Evolutionary conservation across 2,113 vertebrate species (phyloP).

Genomic region (Carassius gibelio): DNA sequence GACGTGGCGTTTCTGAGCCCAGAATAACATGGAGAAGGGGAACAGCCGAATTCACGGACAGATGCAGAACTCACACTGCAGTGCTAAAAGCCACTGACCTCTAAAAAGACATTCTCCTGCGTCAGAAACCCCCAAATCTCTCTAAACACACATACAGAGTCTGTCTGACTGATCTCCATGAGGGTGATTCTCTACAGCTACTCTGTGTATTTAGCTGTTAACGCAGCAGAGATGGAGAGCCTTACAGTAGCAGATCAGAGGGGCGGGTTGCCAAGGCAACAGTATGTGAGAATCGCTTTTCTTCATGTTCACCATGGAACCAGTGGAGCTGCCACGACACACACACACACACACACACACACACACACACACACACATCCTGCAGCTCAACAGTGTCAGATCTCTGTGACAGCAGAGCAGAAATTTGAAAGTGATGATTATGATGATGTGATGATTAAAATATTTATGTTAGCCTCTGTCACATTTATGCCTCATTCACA

Average conservation of each 20-base stretch:
- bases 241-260: constrained; percentile 35
- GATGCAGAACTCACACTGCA: constrained; percentile 40
- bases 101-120: constrained; percentile 3
- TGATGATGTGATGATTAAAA: not conserved
- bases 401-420: constrained; percentile 25
- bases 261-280: constrained; percentile 63
- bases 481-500: not conserved
- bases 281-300: constrained; percentile 36
- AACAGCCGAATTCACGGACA: constrained; percentile 8
- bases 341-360: not conserved
- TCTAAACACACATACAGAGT: not conserved
- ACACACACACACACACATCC: not conserved
- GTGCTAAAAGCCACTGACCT: constrained; percentile 18
- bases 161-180: not conserved
- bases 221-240: not conserved
- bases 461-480: not conserved
- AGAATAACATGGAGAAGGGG: not conserved
- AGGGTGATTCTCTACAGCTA: not conserved
- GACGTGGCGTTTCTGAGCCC: not conserved
- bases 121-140: constrained; percentile 11
- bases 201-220: constrained; percentile 25
- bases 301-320: constrained; percentile 59
- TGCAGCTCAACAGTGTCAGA: not conserved
- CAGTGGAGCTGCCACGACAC: constrained; percentile 43
- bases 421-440: not conserved